phyloP scores from a whole-genome alignment of 2,113 vertebrate genomes.

The Etheostoma cragini region DNA sequence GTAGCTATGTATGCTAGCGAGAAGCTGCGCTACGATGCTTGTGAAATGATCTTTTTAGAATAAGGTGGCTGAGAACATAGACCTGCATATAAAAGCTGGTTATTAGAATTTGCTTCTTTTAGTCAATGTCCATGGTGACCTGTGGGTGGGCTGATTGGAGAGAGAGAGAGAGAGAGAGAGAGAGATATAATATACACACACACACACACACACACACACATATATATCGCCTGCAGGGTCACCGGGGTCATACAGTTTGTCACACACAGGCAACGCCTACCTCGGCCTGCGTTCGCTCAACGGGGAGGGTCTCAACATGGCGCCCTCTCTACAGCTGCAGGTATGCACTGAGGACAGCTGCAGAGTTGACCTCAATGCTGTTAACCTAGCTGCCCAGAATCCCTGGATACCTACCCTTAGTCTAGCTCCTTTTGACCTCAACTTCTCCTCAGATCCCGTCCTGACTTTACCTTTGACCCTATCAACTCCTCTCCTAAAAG shows the following conservation, averaged over 20 bases:
- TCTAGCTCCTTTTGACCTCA: conserved; percentile 51
- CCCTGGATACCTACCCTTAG: conserved; percentile 49
- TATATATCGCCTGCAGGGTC: conserved; percentile 80
- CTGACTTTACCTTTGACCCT: conserved; percentile 53
- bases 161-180: no score
- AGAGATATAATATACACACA: no score
- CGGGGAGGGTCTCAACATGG: conserved; percentile 80
- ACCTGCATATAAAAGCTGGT: conserved; percentile 8
- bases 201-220: no score
- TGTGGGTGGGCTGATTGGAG: conserved; percentile 62
- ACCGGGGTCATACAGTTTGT: conserved; percentile 81
- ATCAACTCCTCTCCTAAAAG: conserved; percentile 17
- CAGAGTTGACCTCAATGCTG: conserved; percentile 66
- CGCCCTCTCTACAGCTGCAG: conserved; percentile 82
- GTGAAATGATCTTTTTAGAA: neutral
- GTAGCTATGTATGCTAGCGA: neutral
- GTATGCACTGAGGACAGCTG: conserved; percentile 80
- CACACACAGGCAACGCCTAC: conserved; percentile 83
- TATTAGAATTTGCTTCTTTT: conserved; percentile 27
- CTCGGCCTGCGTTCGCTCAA: conserved; percentile 80
- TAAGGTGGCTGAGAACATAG: neutral
- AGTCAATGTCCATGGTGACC: conserved; percentile 30
- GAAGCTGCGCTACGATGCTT: neutral
- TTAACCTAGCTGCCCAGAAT: conserved; percentile 47
- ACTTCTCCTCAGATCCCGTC: conserved; percentile 46